phyloP scores from a whole-genome alignment of 2,888 invertebrate genomes.

The Cheilosia grossa region DNA sequence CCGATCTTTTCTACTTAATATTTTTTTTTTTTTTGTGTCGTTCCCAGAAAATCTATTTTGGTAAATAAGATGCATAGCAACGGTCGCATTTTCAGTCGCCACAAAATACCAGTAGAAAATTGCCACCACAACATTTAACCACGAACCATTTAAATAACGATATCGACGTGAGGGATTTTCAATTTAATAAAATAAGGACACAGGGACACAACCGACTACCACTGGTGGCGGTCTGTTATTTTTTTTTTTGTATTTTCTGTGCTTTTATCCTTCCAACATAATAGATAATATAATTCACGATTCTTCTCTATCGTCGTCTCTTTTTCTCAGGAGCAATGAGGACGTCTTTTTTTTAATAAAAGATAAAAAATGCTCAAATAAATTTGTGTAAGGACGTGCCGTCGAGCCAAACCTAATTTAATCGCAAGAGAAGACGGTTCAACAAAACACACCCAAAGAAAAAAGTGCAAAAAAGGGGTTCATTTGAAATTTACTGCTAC shows the following conservation, averaged over 20 bases:
- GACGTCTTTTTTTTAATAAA: slow-evolving; percentile 37
- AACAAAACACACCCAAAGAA: neutral
- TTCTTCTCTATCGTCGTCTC: slow-evolving; percentile 40
- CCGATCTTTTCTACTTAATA: slow-evolving; percentile 5
- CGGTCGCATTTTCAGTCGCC: slow-evolving; percentile 51
- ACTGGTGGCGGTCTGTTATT: slow-evolving; percentile 1
- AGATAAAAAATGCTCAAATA: slow-evolving; percentile 54
- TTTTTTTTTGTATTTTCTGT: slow-evolving; percentile 1
- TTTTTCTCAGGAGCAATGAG: slow-evolving; percentile 15
- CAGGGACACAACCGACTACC: slow-evolving; percentile 25
- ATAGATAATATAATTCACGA: slow-evolving; percentile 55
- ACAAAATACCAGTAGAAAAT: slow-evolving; percentile 33
- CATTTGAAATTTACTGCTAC: slow-evolving; percentile 52
- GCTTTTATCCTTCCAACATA: slow-evolving; percentile 5
- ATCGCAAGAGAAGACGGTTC: slow-evolving; percentile 48
- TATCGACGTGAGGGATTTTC: slow-evolving; percentile 73
- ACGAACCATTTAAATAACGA: slow-evolving; percentile 73
- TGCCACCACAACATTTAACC: slow-evolving; percentile 62
- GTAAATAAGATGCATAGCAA: slow-evolving; percentile 60
- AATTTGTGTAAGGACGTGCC: slow-evolving; percentile 65
- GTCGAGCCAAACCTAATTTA: slow-evolving; percentile 65
- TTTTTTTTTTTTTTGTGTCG: neutral
- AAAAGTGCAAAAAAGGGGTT: slow-evolving; percentile 42
- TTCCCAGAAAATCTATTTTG: slow-evolving; percentile 49
- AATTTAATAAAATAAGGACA: slow-evolving; percentile 70